Evolutionary conservation across 2,888 invertebrate genomes (phyloP), one percentile per base, ranked within the genome.

Genomic region (Nemoura dubitans): DNA sequence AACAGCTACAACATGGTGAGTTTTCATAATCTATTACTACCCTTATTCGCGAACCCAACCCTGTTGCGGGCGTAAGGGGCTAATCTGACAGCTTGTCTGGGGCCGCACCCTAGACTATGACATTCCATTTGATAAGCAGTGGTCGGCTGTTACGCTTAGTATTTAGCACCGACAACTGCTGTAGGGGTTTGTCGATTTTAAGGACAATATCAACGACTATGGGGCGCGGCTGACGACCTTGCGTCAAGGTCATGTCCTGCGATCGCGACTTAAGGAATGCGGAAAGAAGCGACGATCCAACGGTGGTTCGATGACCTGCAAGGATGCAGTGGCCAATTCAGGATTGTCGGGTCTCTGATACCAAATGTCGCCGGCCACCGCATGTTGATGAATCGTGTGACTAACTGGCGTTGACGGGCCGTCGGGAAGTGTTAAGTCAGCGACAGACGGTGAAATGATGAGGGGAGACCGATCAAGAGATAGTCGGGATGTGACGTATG

Each of bases 1-100:
- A 81, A 81, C 59, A 59, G 59, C 30, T 81, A 81, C 30, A 81
- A 81, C 30, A 81, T 81, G 81, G 81, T 81, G 27, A 28, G 81
- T 81, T 3, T 21, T 6, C 3, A 36, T 36, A 36, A 36, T 36
- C n/a, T n/a, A 36, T 36, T 6, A 36, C 59, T 59, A 21, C 59
- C 59, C 59, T 59, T 59, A 21, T 59, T 21, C 16, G 59, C 14
- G 59, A 36, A 36, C 36, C 36, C 36, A 36, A 10, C 36, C 36
- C 36, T 10, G 3, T 10, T 36, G 21, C 59, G 1, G 59, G 6
- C 59, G 59, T 21, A 59, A 59, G 59, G 36, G 36, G 36, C 36
- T 36, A 36, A 36, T 36, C 36, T 59, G 59, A 59, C 59, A 59
- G 59, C 59, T 59, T 59, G 59, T 59, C 59, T 21, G 59, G 59